Base-by-base conservation (phyloP, 2,888 invertebrate genomes). In the Ctena decussata region DNA sequence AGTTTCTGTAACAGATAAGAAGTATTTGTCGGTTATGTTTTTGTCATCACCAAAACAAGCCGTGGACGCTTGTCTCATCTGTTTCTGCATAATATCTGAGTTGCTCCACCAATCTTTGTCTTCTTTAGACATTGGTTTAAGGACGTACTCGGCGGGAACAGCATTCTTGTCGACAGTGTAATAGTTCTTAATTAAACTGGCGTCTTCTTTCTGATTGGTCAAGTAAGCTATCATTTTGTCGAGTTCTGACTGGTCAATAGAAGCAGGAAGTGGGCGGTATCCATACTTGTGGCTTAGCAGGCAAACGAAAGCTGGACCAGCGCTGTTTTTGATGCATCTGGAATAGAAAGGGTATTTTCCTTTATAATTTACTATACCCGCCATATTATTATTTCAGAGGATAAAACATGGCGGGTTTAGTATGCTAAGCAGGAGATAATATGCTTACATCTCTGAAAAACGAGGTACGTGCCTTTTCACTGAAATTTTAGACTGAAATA, bases 221-320 rank as follows among this genome's bases (percentile, higher is more conserved):
- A 94, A 84, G 8, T 90, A 86, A 1, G 70, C 74, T 1, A 84
- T 35, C 69, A 95, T 71, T 24, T 85, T 78, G 32, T 94, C 91
- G 85, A 91, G 94, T 82, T 93, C 93, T 0, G 87, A 69, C 27
- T 86, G 83, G 15, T 82, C 77, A 11, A 95, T 93, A 30, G 83
- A 82, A 6, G 93, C 88, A 8, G 95, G 95, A 65, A 94, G 86
- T 18, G 93, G 93, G 53, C 94, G 87, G 77, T 87, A 93, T 5
- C 95, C 95, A 86, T 95, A 95, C 77, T 94, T 94, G 84, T 95
- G 93, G n/a, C 95, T 94, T 24, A 95, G 77, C 37, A 95, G 85
- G 8, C 89, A 87, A 80, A 93, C 79, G 37, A 90, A 90, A 11
- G 85, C 85, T 30, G 85, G 85, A 18, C 82, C 86, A 81, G 89